These are phyloP conservation scores for Calyptomena viridis DNA, from an alignment of 2,113 vertebrate genomes.

Conservation along the genomic window DNA sequence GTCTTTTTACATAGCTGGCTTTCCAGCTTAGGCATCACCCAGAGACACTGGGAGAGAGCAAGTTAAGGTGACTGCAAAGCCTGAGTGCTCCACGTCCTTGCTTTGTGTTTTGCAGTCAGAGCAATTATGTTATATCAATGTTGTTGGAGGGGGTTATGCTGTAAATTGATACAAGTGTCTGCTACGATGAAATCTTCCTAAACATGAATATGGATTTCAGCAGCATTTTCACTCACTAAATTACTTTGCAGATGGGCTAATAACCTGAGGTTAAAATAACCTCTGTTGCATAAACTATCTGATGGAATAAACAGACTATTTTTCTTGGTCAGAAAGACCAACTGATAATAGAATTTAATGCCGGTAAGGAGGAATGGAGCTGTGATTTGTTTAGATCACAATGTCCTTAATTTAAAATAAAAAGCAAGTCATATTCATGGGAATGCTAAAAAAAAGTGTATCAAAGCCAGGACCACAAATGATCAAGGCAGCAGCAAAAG, in stretches of 20 bases:
- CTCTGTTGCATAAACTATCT: slow-evolving; percentile 45
- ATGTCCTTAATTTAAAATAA: background rate
- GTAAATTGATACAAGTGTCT: slow-evolving; percentile 64
- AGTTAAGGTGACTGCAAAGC: background rate
- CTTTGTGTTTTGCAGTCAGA: slow-evolving; percentile 47
- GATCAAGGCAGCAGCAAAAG: slow-evolving; percentile 46
- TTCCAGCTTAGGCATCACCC: background rate
- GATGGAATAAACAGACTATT: slow-evolving; percentile 18
- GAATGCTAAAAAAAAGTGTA: background rate
- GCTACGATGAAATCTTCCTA: slow-evolving; percentile 45
- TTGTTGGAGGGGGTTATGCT: slow-evolving; percentile 38
- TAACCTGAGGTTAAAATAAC: slow-evolving; percentile 61
- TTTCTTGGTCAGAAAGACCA: slow-evolving; percentile 59
- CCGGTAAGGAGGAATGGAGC: slow-evolving; percentile 1
- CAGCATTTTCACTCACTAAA: slow-evolving; percentile 35
- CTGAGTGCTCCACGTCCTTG: slow-evolving; percentile 15
- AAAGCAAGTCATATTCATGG: slow-evolving; percentile 9
- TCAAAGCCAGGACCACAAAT: slow-evolving; percentile 19
- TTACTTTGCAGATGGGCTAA: slow-evolving; percentile 61
- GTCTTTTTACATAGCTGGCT: accelerated
- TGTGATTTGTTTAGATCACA: slow-evolving; percentile 43
- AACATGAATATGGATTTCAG: slow-evolving; percentile 51
- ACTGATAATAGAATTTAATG: slow-evolving; percentile 38
- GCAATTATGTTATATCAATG: slow-evolving; percentile 42
- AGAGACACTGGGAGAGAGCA: background rate